Percentiles rank a stretch among this genome's conserved stretches.
These are phyloP conservation scores for Agrenia bidenticulata DNA, from an alignment of 2,888 invertebrate species.

Conservation along the genomic window DNA sequence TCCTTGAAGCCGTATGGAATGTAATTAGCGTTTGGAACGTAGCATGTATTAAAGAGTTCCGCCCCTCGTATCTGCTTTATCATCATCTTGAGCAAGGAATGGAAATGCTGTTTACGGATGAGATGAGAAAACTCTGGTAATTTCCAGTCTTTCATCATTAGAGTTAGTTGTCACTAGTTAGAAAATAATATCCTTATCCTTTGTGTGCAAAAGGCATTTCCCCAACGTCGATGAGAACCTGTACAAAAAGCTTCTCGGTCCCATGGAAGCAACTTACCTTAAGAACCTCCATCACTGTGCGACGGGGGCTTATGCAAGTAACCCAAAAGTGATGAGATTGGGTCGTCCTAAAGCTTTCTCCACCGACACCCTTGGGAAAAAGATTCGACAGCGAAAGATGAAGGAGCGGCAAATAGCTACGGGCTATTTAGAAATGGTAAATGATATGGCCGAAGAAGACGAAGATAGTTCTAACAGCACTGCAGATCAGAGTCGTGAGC, in stretches of 20 bases:
- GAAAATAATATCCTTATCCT: neutral
- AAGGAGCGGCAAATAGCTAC: neutral
- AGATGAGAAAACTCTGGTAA: constrained; percentile 35
- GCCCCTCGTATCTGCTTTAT: constrained; percentile 30
- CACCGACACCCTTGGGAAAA: neutral
- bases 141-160: neutral
- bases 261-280: constrained; percentile 31
- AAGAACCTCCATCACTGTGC: constrained; percentile 32
- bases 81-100: constrained; percentile 33
- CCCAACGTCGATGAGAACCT: constrained; percentile 25
- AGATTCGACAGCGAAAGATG: neutral
- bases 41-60: constrained; percentile 33
- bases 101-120: constrained; percentile 32
- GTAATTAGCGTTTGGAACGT: constrained; percentile 32
- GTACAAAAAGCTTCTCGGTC: constrained; percentile 34
- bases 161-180: neutral
- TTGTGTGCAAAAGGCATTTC: constrained; percentile 37
- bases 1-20: constrained; percentile 35
- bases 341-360: neutral
- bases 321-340: neutral
- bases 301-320: constrained; percentile 18
- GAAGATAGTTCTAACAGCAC: neutral
- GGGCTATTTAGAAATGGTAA: neutral
- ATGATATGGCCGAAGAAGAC: neutral
- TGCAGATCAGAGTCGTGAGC: neutral